phyloP scores from a whole-genome alignment of 2,797 vertebrate species.

The Myoxocephalus aenaeus region DNA sequence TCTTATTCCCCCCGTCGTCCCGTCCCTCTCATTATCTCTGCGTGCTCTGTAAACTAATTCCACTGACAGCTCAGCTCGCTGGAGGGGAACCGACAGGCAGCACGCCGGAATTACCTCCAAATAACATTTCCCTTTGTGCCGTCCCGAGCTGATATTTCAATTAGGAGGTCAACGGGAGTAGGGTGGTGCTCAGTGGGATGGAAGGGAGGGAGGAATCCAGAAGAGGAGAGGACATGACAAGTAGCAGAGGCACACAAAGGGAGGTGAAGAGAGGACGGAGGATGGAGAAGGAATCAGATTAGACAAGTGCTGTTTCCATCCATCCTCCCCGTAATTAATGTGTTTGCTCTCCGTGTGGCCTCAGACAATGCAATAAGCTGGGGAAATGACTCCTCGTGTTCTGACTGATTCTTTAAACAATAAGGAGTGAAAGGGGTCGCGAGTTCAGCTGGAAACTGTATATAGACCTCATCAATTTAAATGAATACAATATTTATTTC shows the following conservation, averaged over 20 bases:
- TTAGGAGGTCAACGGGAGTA: conserved; percentile 69
- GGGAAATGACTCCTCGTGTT: conserved; percentile 25
- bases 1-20: conserved; percentile 46
- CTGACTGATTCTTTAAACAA: conserved; percentile 21
- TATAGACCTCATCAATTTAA: background rate
- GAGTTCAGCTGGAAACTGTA: conserved; percentile 18
- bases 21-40: conserved; percentile 67
- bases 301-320: conserved; percentile 33
- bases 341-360: conserved; percentile 41
- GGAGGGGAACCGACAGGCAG: conserved; percentile 63
- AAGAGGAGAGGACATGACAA: conserved; percentile 42
- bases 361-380: conserved; percentile 21
- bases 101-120: conserved; percentile 71
- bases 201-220: conserved; percentile 36
- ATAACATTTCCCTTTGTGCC: conserved; percentile 77
- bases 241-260: conserved; percentile 30
- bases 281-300: conserved; percentile 51
- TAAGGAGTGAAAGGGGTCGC: conserved; percentile 17
- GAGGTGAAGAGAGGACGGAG: background rate
- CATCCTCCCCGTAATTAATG: conserved; percentile 11
- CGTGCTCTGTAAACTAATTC: conserved; percentile 70
- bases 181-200: conserved; percentile 37
- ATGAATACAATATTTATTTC: background rate
- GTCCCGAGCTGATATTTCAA: conserved; percentile 77
- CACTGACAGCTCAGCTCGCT: conserved; percentile 61